Conservation (phyloP, 2,113 vertebrate genomes). For the Sorex araneus region DNA sequence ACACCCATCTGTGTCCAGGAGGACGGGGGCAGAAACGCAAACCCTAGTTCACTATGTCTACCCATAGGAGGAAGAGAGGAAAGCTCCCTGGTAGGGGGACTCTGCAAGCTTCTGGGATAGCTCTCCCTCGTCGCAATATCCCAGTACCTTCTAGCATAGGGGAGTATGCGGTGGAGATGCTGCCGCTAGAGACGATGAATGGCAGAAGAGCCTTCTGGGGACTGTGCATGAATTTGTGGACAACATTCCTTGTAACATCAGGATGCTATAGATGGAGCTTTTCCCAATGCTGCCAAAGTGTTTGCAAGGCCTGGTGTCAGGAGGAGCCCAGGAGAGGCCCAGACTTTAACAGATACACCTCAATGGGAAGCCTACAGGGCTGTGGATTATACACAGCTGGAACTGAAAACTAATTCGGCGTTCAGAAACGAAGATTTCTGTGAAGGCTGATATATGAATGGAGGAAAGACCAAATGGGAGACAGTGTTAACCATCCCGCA, state of each 20-base stretch:
- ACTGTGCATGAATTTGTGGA: too few relatives aligned
- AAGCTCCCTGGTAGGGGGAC: background rate
- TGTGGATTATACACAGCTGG: background rate
- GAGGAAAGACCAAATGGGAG: background rate
- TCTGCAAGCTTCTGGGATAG: background rate
- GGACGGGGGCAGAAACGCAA: constrained; percentile 9
- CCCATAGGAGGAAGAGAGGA: background rate
- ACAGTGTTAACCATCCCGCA: background rate
- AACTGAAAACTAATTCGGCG: background rate
- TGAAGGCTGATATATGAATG: background rate
- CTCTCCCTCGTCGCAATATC: background rate
- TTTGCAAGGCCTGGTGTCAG: background rate
- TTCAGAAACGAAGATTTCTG: background rate
- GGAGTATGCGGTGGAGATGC: background rate
- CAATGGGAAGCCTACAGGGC: background rate
- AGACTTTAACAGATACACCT: background rate
- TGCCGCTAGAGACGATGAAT: background rate
- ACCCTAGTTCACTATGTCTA: background rate
- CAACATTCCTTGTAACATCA: background rate
- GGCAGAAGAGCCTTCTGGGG: background rate
- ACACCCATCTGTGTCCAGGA: background rate
- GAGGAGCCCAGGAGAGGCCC: background rate
- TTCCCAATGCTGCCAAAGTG: background rate
- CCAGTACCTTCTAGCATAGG: too few relatives aligned
- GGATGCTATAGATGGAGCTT: background rate